Conservation (phyloP, 2,113 vertebrate species). For the Lipophrys pholis region DNA sequence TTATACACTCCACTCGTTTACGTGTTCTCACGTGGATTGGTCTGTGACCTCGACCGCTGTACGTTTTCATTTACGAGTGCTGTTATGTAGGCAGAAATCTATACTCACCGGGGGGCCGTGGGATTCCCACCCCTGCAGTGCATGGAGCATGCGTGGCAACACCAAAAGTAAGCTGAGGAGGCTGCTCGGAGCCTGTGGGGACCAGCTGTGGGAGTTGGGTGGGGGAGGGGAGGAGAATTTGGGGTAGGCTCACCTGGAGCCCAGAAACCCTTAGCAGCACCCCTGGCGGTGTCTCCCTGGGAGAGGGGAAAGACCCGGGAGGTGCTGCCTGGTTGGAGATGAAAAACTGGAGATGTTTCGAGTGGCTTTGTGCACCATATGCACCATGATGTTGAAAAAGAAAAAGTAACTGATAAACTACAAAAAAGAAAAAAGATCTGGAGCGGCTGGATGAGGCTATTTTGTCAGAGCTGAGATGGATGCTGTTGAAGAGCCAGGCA, state of each 20-base stretch:
- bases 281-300: slow-evolving; percentile 32
- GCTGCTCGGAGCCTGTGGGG: slow-evolving; percentile 27
- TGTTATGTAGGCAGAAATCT: slow-evolving; percentile 69
- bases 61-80: slow-evolving; percentile 79
- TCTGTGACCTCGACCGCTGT: slow-evolving; percentile 80
- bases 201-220: neutral
- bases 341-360: slow-evolving; percentile 61
- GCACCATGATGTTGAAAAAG: slow-evolving; percentile 56
- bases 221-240: neutral
- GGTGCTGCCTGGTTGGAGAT: slow-evolving; percentile 39
- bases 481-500: slow-evolving; percentile 52
- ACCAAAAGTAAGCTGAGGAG: slow-evolving; percentile 50
- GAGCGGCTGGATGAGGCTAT: slow-evolving; percentile 38
- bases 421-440: slow-evolving; percentile 27
- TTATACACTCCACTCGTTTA: slow-evolving; percentile 88
- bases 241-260: neutral
- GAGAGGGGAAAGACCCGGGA: slow-evolving; percentile 18
- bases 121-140: slow-evolving; percentile 42
- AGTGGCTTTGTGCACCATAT: slow-evolving; percentile 66
- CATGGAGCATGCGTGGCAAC: slow-evolving; percentile 60
- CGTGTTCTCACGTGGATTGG: slow-evolving; percentile 83
- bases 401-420: fast-evolving
- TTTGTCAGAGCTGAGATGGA: slow-evolving; percentile 58
- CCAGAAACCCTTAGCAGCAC: slow-evolving; percentile 39
- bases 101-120: slow-evolving; percentile 40